Base-by-base conservation (phyloP, 2,797 vertebrate genomes). In the Microctenopoma lineatum region DNA sequence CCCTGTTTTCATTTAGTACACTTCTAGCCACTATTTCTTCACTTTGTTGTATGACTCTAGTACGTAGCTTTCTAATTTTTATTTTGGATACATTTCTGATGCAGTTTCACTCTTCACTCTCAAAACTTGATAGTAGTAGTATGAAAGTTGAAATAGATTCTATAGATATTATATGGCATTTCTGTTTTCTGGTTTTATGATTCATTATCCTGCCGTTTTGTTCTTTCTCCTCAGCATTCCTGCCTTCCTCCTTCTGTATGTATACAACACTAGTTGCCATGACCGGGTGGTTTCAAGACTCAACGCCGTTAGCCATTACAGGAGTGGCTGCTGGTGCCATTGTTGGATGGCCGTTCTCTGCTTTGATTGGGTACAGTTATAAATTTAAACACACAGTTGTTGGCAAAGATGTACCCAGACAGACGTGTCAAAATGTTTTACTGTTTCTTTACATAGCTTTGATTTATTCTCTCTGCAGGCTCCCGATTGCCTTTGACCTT, bases 221-320 rank as follows among this genome's bases (percentile, higher is more conserved):
- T 55, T 62, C 2, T 66, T 70, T 72, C 18, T 66, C 73, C 32
- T 3, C 91, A 99, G 98, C 98, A 12, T 98, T 97, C 82, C 95
- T 99, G 14, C 98, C 98, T 11, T 98, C 97, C 73, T 97, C 95
- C 48, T 99, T 99, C 92, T 99, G 97, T 80, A 99, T 99, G 98
- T 99, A 98, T 38, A 96, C 95, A 7, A 98, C 97, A 0, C 56
- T 98, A 86, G 80, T 99, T 27, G 97, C 98, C 59, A 96, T 98
- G 96, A 98, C 97, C 0, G 97, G 98, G 57, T 99, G 98, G 98
- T 99, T 96, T 73, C 96, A 97, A 94, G 97, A 98, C 79, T 96
- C 90, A 5, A 91, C 94, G 14, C 93, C 95, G 0, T 79, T 99
- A 70, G 97, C 98, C 1, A 89, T 99, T 53, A 77, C 96, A 59